Base-by-base conservation (phyloP, 35 echinoderm and acorn worm genomes). In the Hemicentrotus pulcherrimus region DNA sequence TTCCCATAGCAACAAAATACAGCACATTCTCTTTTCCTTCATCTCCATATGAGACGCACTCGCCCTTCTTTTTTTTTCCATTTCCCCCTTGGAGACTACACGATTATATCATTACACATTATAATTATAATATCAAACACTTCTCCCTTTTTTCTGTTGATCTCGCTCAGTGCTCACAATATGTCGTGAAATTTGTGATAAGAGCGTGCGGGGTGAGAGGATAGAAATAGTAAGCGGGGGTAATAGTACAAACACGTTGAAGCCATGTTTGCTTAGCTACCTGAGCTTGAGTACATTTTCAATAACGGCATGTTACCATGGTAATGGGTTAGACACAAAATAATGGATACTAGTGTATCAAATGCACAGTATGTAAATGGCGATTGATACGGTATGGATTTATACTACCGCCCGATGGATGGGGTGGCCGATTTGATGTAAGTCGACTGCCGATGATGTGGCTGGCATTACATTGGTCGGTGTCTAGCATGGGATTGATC, bases 251-350 rank as follows among this genome's bases (percentile, higher is more conserved):
- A n/a, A 78, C 65, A 78, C 28, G 65, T 22, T 28, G 65, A 78
- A 28, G 65, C 65, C 65, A 78, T 78, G 28, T 78, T 78, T 78
- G 65, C 65, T 78, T 78, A 78, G 65, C 65, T 78, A 78, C 65
- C 65, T 78, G 65, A 78, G 65, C 65, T 18, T 18, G 19, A 78
- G 65, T 78, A n/a, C 65, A 78, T 78, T 78, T 78, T 78, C 65
- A 78, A 78, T 78, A 18, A 78, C 65, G n/a, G 65, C 7, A 78
- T 78, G 28, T 78, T 78, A 78, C 65, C 65, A 78, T 78, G 65
- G 65, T 78, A n/a, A 78, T 22, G 65, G 65, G 65, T 78, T 78
- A 78, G 65, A n/a, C 24, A 78, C 18, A 78, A 7, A 78, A 78
- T 2, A 78, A 78, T 78, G 65, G 65, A 5, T 78, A 78, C 65